Percentiles rank a stretch among this genome's conserved stretches.
These are phyloP conservation scores for Siphamia tubifer DNA, from an alignment of 2,113 vertebrate species.

Conservation along the genomic window DNA sequence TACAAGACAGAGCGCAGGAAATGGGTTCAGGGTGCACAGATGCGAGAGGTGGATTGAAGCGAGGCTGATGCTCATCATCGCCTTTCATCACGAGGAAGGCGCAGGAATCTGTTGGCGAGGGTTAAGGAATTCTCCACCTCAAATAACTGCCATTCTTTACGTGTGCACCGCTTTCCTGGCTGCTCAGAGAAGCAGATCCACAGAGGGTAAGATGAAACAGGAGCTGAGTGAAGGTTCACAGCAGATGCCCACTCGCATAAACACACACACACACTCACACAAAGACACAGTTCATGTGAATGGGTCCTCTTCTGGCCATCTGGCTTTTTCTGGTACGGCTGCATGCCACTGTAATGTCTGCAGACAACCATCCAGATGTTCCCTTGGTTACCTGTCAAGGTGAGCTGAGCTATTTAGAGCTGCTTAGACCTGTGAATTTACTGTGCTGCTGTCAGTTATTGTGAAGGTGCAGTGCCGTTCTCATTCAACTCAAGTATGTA, in stretches of 20 bases:
- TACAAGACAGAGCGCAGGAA: slow-evolving; percentile 41
- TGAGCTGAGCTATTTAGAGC: slow-evolving; percentile 40
- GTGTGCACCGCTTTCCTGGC: neutral
- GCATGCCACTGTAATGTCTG: slow-evolving; percentile 27
- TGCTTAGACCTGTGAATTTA: slow-evolving; percentile 24
- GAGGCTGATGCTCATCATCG: slow-evolving; percentile 27
- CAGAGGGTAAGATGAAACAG: slow-evolving; percentile 38
- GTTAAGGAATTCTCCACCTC: slow-evolving; percentile 43
- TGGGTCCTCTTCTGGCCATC: slow-evolving; percentile 48
- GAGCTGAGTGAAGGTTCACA: slow-evolving; percentile 19
- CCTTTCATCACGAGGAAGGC: slow-evolving; percentile 34
- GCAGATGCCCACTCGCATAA: slow-evolving; percentile 23
- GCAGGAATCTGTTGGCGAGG: slow-evolving; percentile 28
- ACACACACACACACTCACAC: slow-evolving; percentile 3
- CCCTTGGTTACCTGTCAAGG: slow-evolving; percentile 49
- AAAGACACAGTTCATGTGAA: slow-evolving; percentile 21
- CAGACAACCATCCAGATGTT: slow-evolving; percentile 67
- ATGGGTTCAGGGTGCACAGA: slow-evolving; percentile 43
- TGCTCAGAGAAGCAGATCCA: slow-evolving; percentile 18
- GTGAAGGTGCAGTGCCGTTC: neutral
- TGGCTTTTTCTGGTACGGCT: slow-evolving; percentile 31
- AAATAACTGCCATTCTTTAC: slow-evolving; percentile 32
- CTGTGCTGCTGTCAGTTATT: slow-evolving; percentile 4
- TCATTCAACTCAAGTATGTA: slow-evolving; percentile 9
- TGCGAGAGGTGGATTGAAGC: slow-evolving; percentile 12